Base-by-base conservation (phyloP, 2,888 invertebrate species). In the Agapostemon virescens region DNA sequence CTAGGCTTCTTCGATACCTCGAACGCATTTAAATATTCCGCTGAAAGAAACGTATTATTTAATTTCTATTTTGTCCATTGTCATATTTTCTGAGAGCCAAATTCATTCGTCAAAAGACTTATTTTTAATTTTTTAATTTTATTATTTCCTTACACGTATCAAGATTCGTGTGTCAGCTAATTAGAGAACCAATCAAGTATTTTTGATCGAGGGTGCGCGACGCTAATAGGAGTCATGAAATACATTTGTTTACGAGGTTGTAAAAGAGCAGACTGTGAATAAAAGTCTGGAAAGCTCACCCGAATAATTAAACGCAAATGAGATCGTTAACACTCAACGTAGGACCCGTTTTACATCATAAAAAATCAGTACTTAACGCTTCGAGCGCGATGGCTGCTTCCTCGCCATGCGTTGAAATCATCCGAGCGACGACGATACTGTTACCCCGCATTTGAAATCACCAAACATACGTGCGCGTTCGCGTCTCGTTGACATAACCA, bases 321-420 rank as follows among this genome's bases (percentile, higher is more conserved):
- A 61, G 61, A 17, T 17, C 52, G 69, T 61, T 61, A 61, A 33
- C 61, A 20, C 61, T 33, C 30, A 20, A 33, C 61, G 30, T 33
- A 20, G 61, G 33, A 61, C 61, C 33, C 20, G 61, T 61, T 61
- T 61, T 20, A 4, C 61, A 61, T 33, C 33, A 61, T 61, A 33
- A 30, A 61, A 33, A 33, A 61, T 30, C 33, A 61, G 61, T 17
- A 30, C 61, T 20, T 20, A 61, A 38, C 63, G 36, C 63, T 36
- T n/a, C 63, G 36, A 23, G 63, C 36, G 5, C 36, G 36, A 63
- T 36, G 63, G 38, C 36, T 33, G 63, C n/a, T 0, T 23, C 63
- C 6, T 23, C n/a, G 15, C 63, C 63, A 38, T n/a, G 63, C 63
- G 63, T 63, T 38, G 36, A 63, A 63, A 63, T 63, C 38, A 63